Evolutionary conservation across 2,888 invertebrate genomes (phyloP).

Genomic region (Itoplectis maculator): DNA sequence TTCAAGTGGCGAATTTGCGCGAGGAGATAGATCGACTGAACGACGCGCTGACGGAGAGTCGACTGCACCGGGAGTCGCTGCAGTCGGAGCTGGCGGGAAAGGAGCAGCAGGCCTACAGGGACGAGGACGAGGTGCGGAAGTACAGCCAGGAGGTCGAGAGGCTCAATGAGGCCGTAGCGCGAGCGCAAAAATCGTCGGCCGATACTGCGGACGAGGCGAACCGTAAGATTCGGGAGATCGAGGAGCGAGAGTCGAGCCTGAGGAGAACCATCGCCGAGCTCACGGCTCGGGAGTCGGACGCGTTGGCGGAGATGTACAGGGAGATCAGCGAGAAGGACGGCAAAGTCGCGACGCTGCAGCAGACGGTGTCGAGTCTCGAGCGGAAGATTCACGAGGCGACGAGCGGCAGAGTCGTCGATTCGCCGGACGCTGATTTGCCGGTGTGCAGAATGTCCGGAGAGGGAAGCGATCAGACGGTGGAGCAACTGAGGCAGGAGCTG

Average conservation of each 20-base stretch:
- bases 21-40: conserved; percentile 61
- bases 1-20: conserved; percentile 33
- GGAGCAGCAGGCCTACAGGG: conserved; percentile 52
- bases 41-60: conserved; percentile 36
- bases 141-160: conserved; percentile 40
- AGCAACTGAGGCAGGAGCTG: conserved; percentile 65
- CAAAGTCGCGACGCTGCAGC: conserved; percentile 70
- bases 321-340: conserved; percentile 70
- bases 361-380: conserved; percentile 69
- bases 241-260: conserved; percentile 55
- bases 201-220: conserved; percentile 42
- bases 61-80: conserved; percentile 53
- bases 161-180: conserved; percentile 41
- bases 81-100: conserved; percentile 53
- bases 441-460: background rate
- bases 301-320: conserved; percentile 46
- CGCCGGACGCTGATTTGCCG: conserved; percentile 4
- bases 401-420: background rate
- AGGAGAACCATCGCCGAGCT: conserved; percentile 54
- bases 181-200: conserved; percentile 40
- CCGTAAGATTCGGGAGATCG: conserved; percentile 41
- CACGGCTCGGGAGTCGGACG: conserved; percentile 53
- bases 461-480: conserved; percentile 28
- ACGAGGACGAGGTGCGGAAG: conserved; percentile 46
- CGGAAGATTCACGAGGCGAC: conserved; percentile 57